Conservation (phyloP, 1,140 invertebrate genomes). For the Trichomalopsis sarcophagae region DNA sequence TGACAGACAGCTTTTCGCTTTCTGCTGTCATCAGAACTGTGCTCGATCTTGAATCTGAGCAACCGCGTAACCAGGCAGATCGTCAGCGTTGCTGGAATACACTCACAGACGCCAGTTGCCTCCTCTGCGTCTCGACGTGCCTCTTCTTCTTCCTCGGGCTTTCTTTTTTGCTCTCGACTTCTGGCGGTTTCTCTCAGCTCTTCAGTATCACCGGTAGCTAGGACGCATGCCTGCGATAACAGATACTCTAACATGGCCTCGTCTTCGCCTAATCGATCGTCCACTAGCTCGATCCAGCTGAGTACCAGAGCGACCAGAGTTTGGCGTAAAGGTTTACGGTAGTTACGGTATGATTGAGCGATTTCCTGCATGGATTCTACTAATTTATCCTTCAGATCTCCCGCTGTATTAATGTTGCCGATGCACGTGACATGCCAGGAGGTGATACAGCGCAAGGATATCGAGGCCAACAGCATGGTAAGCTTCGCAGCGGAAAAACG, state of each 20-base stretch:
- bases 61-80: constrained; percentile 68
- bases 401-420: constrained; percentile 49
- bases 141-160: constrained; percentile 29
- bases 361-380: constrained; percentile 68
- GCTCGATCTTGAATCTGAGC: constrained; percentile 64
- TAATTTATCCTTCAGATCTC: constrained; percentile 62
- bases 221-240: constrained; percentile 64
- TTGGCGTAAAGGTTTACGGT: constrained; percentile 65
- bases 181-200: constrained; percentile 58
- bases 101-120: constrained; percentile 48
- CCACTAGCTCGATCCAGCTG: constrained; percentile 67
- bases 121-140: constrained; percentile 30
- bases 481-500: constrained; percentile 57
- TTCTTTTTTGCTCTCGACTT: constrained; percentile 52
- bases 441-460: constrained; percentile 68
- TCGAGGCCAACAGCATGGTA: constrained; percentile 66
- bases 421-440: constrained; percentile 66
- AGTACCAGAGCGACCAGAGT: constrained; percentile 67
- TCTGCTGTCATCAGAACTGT: constrained; percentile 27
- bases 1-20: constrained; percentile 58
- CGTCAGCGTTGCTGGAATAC: constrained; percentile 66
- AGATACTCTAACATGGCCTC: constrained; percentile 65
- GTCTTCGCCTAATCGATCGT: constrained; percentile 62
- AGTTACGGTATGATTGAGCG: constrained; percentile 64
- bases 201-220: constrained; percentile 65